Evolutionary conservation across 2,113 vertebrate species (phyloP).

Genomic region (Phoxinus phoxinus): DNA sequence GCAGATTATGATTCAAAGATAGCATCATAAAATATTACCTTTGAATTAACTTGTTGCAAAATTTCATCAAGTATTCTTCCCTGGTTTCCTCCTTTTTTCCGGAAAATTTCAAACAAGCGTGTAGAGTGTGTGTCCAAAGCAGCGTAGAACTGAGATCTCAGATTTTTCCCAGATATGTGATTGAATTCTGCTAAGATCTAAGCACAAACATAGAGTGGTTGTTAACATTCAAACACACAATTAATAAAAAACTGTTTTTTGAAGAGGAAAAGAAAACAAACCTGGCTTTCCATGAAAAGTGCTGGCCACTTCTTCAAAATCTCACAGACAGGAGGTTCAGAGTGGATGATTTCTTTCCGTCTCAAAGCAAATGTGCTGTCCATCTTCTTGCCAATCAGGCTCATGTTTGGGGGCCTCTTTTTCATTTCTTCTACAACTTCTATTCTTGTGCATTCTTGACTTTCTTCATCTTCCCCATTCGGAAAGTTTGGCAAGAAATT

Average conservation of each 20-base stretch:
- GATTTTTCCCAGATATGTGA: background rate
- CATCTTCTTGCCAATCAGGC: conserved; percentile 10
- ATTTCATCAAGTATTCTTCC: too few species aligned
- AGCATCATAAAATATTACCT: too few species aligned
- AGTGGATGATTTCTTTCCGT: background rate
- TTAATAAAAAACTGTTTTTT: too few species aligned
- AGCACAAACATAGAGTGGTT: background rate
- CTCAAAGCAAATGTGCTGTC: background rate
- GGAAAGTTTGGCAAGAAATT: conserved; percentile 2
- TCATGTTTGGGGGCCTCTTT: background rate
- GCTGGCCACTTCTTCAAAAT: background rate
- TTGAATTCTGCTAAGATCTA: conserved; percentile 2
- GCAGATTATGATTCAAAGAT: too few species aligned
- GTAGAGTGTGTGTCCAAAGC: background rate
- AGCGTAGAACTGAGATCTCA: background rate
- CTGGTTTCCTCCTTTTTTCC: too few species aligned
- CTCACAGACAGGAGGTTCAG: background rate
- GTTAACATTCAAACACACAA: background rate
- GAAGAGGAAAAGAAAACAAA: background rate
- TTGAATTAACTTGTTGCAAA: too few species aligned
- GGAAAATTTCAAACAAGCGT: background rate
- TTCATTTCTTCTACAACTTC: background rate
- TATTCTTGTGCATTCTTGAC: background rate
- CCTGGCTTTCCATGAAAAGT: background rate
- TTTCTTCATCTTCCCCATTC: background rate